phyloP scores from a whole-genome alignment of 2,113 vertebrate species.

The Lagopus muta region DNA sequence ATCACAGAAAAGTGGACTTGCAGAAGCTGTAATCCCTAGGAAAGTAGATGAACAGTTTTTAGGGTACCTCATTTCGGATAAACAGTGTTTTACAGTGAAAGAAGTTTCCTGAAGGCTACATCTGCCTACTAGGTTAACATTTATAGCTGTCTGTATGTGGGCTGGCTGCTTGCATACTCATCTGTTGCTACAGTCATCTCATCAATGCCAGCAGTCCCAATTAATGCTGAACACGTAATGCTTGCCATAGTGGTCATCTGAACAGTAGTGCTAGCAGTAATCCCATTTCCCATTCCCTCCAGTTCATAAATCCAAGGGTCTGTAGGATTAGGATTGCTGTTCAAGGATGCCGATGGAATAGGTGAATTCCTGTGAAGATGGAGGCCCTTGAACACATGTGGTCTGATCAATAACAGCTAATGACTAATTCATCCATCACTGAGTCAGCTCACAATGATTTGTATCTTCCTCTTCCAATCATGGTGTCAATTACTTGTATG shows the following conservation, averaged over 20 bases:
- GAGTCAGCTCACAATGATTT: neutral
- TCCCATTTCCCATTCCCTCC: neutral
- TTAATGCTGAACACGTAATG: neutral
- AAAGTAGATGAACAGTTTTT: neutral
- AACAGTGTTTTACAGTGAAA: neutral
- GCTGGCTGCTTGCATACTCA: neutral
- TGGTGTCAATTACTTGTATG: neutral
- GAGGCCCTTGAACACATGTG: neutral
- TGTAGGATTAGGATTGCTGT: neutral
- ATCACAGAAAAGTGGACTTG: neutral
- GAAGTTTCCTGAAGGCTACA: neutral
- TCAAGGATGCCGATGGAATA: neutral
- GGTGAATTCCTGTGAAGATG: neutral
- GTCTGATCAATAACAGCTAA: neutral
- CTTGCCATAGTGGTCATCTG: neutral
- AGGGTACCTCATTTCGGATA: neutral
- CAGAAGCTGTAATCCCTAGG: neutral
- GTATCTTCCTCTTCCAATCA: neutral
- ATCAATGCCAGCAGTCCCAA: neutral
- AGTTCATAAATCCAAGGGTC: neutral
- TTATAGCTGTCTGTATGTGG: neutral
- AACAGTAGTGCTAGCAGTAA: neutral
- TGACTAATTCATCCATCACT: neutral
- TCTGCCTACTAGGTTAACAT: neutral
- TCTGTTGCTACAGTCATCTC: neutral